These are phyloP conservation scores for Heliothis subflexa DNA, from an alignment of 1,140 invertebrate species.

Conservation along the genomic window DNA sequence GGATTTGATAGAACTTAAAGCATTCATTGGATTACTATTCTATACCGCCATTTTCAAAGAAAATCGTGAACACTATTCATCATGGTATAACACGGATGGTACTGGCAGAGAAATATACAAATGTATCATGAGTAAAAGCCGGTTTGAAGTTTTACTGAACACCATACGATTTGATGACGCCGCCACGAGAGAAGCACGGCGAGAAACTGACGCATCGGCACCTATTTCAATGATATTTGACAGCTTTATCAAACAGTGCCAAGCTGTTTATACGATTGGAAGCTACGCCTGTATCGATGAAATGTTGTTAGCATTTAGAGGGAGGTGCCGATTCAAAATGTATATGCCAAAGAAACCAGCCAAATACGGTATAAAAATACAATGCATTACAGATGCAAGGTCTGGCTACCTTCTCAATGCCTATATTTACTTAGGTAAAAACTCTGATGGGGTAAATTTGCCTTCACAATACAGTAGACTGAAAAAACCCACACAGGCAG, in stretches of 20 bases:
- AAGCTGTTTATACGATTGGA: conserved; percentile 51
- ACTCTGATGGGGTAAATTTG: too few species aligned
- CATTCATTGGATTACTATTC: conserved; percentile 59
- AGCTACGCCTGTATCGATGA: too few species aligned
- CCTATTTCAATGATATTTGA: conserved; percentile 56
- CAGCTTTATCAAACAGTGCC: conserved; percentile 35
- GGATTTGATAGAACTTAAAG: conserved; percentile 56
- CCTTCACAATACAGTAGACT: too few species aligned
- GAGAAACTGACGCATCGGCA: conserved; percentile 48
- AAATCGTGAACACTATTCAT: conserved; percentile 58
- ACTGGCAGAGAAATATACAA: conserved; percentile 62
- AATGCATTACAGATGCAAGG: too few species aligned
- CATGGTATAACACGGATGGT: conserved; percentile 62
- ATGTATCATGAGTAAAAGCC: conserved; percentile 53
- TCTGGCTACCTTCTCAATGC: too few species aligned
- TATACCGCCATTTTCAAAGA: conserved; percentile 63
- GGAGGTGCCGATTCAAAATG: too few species aligned
- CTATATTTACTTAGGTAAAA: too few species aligned
- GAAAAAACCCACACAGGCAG: too few species aligned
- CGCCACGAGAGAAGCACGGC: conserved; percentile 46
- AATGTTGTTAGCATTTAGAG: too few species aligned
- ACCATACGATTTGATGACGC: conserved; percentile 54
- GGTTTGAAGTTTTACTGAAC: conserved; percentile 51
- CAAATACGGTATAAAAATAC: too few species aligned
- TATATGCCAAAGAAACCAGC: too few species aligned